phyloP scores from a whole-genome alignment of 2,797 vertebrate species.

The Sebastes nivosus region DNA sequence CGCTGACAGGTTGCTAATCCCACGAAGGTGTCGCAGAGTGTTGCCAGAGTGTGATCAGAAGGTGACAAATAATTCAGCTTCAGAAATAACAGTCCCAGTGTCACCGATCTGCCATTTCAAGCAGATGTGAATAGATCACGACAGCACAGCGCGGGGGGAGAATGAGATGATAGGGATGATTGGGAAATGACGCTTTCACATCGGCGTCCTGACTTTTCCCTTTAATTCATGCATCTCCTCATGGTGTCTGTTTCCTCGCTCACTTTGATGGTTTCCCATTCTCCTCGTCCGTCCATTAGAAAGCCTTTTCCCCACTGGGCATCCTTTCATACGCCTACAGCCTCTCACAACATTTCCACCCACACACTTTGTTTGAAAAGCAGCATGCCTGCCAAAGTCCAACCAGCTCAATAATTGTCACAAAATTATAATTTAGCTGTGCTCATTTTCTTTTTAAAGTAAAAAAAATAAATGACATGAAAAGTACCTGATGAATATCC shows the following conservation, averaged over 20 bases:
- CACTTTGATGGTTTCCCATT: constrained; percentile 16
- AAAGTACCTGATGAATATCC: constrained; percentile 2
- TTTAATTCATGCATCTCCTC: constrained; percentile 1
- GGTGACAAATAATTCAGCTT: constrained; percentile 64
- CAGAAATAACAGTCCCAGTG: constrained; percentile 55
- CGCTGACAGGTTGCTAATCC: constrained; percentile 50
- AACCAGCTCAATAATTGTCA: constrained; percentile 17
- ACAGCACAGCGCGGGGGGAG: neutral
- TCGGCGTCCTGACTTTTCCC: neutral
- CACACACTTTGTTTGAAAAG: constrained; percentile 43
- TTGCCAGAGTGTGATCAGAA: constrained; percentile 45
- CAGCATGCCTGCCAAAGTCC: constrained; percentile 31
- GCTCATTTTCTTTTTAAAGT: neutral
- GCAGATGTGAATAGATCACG: constrained; percentile 46
- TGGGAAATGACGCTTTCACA: neutral
- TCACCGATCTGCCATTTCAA: constrained; percentile 33
- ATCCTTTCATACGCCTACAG: constrained; percentile 44
- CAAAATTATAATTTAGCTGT: constrained; percentile 16
- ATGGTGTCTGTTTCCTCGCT: neutral
- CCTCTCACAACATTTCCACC: constrained; percentile 47
- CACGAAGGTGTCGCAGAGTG: constrained; percentile 45
- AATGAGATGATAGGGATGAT: neutral
- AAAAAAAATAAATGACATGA: neutral
- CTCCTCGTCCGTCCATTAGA: constrained; percentile 27
- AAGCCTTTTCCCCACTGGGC: constrained; percentile 23